Base-by-base conservation (phyloP, 1,140 invertebrate genomes). In the Drosophila cardini region DNA sequence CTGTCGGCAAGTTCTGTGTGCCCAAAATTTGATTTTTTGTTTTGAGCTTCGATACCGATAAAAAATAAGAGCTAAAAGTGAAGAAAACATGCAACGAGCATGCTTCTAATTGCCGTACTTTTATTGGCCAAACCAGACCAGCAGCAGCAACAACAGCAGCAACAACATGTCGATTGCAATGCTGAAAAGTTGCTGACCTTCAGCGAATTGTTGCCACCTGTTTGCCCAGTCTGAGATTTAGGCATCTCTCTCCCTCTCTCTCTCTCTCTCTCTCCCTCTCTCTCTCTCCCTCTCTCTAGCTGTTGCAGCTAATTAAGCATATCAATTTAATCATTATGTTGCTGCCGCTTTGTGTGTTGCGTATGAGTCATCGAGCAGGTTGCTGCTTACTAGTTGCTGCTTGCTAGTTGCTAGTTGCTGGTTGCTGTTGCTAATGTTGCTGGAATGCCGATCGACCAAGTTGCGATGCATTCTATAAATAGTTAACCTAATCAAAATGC, bases 401-500 rank as follows among this genome's bases (percentile, higher is more conserved):
- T 26, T 52, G 50, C 21, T n/a, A n/a, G n/a, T n/a, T 4, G 21
- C 13, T 10, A 10, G 52, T 21, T 56, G 34, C 21, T n/a, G n/a
- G n/a, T 53, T 55, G 26, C 42, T 60, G 36, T 18, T n/a, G 55
- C 1, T 21, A 15, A 48, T 70, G 65, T 57, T 43, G 43, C 42
- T 78, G 80, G 78, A 80, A 85, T 85, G 78, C 73, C 64, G 64
- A 52, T 52, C 48, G 48, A 43, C 45, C 52, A 46, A 57, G 43
- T 46, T 48, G 69, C 70, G 64, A 55, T 70, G 74, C 64, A 55
- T 63, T 53, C 70, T 86, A 86, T 86, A 86, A 86, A 86, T 86
- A 86, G 82, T 81, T 86, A 86, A 72, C 82, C 68, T 86, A 86
- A 86, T 86, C 82, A 86, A 86, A 86, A 86, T 86, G 78, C 82